phyloP scores from a whole-genome alignment of 23 tunicate genomes.

The Trididemnum miniatum region DNA sequence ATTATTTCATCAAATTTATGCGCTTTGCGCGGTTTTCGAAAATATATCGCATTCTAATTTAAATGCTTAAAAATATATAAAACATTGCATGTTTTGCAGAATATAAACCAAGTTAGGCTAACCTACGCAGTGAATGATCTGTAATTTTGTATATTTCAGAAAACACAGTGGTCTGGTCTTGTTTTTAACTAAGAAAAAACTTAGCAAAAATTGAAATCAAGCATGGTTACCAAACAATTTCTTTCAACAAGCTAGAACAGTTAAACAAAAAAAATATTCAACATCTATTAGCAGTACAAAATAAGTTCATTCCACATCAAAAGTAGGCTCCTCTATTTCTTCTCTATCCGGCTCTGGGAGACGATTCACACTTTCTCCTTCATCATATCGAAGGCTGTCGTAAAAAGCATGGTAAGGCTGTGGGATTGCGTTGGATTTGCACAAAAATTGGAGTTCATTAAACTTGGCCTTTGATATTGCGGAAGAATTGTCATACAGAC shows the following conservation, averaged over 20 bases:
- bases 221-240: too few relatives aligned
- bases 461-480: background rate
- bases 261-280: too few relatives aligned
- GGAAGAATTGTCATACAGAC: background rate
- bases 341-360: background rate
- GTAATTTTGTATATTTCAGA: too few relatives aligned
- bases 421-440: background rate
- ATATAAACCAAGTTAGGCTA: too few relatives aligned
- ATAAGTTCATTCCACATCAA: background rate
- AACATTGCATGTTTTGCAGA: too few relatives aligned
- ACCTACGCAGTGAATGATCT: too few relatives aligned
- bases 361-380: background rate
- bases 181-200: too few relatives aligned
- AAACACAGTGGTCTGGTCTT: too few relatives aligned
- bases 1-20: background rate
- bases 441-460: background rate
- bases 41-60: too few relatives aligned
- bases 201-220: too few relatives aligned
- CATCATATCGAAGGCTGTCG: background rate
- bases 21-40: background rate
- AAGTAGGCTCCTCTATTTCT: background rate
- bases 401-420: background rate
- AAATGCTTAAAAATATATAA: too few relatives aligned
- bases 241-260: background rate
- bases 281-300: too few relatives aligned